Evolutionary conservation across 2,797 vertebrate genomes (phyloP).

Genomic region (Clarias fuscus): DNA sequence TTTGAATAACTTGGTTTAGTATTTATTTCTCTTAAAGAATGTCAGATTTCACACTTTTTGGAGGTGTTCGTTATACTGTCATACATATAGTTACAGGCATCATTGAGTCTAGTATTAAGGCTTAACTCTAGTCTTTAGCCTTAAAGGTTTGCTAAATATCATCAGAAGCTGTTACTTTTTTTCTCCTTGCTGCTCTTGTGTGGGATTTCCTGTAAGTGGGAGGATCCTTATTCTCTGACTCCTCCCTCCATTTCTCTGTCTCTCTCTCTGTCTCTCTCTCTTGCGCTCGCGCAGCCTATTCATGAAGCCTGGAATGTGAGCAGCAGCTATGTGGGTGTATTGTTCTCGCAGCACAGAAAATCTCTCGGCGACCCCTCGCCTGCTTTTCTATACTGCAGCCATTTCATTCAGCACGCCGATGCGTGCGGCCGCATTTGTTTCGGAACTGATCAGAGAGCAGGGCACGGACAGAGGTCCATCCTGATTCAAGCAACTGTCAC

Average conservation of each 20-base stretch:
- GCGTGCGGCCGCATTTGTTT: slow-evolving; percentile 52
- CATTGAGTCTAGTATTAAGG: background rate
- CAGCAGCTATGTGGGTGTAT: slow-evolving; percentile 65
- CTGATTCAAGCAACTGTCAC: slow-evolving; percentile 48
- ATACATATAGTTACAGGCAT: background rate
- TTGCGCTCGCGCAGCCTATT: slow-evolving; percentile 51
- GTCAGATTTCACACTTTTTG: background rate
- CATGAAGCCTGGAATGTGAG: slow-evolving; percentile 61
- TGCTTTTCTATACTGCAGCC: slow-evolving; percentile 48
- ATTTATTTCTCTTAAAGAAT: background rate
- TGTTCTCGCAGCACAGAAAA: slow-evolving; percentile 56
- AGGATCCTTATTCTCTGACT: slow-evolving; percentile 16
- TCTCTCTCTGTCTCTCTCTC: slow-evolving; percentile 23
- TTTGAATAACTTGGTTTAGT: slow-evolving; percentile 5
- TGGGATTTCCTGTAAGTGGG: slow-evolving; percentile 38
- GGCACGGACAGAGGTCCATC: background rate
- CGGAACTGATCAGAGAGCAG: slow-evolving; percentile 33
- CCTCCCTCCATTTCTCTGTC: slow-evolving; percentile 20
- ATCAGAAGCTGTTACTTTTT: slow-evolving; percentile 17
- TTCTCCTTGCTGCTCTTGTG: background rate
- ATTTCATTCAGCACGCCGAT: slow-evolving; percentile 56
- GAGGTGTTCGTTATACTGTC: background rate
- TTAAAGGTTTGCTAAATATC: slow-evolving; percentile 34
- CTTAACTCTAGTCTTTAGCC: background rate
- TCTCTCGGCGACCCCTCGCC: slow-evolving; percentile 46